Base-by-base conservation (phyloP, 2,113 vertebrate genomes). In the Tretioscincus oriximinensis region DNA sequence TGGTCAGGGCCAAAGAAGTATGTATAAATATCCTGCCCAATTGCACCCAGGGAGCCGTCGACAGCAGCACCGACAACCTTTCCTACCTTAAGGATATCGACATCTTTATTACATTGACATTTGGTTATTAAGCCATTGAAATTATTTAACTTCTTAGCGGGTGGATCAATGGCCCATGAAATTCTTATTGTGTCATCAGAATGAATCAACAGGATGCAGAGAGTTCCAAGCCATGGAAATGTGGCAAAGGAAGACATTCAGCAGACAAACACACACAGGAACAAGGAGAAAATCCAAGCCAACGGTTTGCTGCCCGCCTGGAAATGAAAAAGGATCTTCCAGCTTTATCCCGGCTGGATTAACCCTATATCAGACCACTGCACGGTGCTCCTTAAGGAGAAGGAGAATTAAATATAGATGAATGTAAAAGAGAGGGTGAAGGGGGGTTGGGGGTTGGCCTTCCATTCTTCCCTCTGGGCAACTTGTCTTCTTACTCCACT, bases 131-230 rank as follows among this genome's bases (percentile, higher is more conserved):
- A 94, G 92, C 89, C 89, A 94, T 89, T 87, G 60, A 92, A 90
- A 93, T 77, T 70, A 85, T 81, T 85, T 82, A 22, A 86, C 90
- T 90, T 90, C 90, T 88, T 88, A 86, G 76, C 7, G 86, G n/a
- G 85, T 86, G 73, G 22, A 1, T 84, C 28, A 49, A 26, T 69
- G 80, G 81, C 9, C 83, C 80, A 21, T 80, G 80, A 85, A 90
- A 92, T 93, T 75, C 91, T 88, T 84, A 74, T 61, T 71, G 49
- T 82, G 88, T 78, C 83, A 81, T 76, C 76, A 84, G 75, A 88
- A 83, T 81, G 93, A 92, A 94, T 86, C 92, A 94, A 93, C 90
- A 93, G 89, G 87, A 94, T 87, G 78, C 90, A 90, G 75, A 2
- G 80, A 87, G 80, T 85, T 91, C 60, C 29, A 47, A 80, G 63